phyloP scores from a whole-genome alignment of 2,888 invertebrate species.

The Luperina nickerlii region DNA sequence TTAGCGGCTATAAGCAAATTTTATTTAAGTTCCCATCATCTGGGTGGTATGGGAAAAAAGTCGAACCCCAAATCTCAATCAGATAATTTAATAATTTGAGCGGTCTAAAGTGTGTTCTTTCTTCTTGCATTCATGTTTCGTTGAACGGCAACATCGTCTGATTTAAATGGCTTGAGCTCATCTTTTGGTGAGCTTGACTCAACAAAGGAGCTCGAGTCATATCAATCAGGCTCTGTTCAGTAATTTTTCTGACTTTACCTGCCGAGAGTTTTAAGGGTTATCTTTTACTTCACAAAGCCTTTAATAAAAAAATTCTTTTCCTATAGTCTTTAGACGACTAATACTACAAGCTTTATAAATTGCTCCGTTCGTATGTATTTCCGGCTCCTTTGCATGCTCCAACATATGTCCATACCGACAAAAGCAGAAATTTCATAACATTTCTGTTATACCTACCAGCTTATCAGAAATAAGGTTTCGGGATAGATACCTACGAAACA shows the following conservation, averaged over 20 bases:
- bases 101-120: background rate
- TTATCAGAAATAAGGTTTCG: slow-evolving; percentile 1
- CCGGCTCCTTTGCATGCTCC: no score
- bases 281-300: background rate
- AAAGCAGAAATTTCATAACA: background rate
- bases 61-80: background rate
- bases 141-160: background rate
- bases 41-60: background rate
- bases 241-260: background rate
- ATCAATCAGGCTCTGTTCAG: background rate
- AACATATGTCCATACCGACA: background rate
- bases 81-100: background rate
- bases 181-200: background rate
- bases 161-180: background rate
- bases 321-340: no score
- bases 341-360: background rate
- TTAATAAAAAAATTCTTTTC: no score
- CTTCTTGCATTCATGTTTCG: no score
- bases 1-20: background rate
- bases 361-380: background rate
- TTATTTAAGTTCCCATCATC: no score
- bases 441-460: background rate
- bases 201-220: background rate
- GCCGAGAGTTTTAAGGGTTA: background rate
- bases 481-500: background rate